These are phyloP conservation scores for Dendronephthya gigantea DNA, from an alignment of 64 coral and sea anemone species.

Conservation along the genomic window DNA sequence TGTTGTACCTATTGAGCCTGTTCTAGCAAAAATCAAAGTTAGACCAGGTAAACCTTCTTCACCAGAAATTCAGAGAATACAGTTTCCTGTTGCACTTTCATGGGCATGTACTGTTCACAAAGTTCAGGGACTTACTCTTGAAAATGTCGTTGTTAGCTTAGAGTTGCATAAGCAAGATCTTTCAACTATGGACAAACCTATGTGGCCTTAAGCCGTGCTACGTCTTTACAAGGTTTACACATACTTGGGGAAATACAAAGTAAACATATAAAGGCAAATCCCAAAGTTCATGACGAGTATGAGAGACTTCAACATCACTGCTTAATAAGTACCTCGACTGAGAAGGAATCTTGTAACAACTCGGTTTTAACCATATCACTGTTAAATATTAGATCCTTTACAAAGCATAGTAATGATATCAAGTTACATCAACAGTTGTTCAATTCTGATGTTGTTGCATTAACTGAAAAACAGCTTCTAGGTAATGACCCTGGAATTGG, in stretches of 20 bases:
- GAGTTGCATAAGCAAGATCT: conserved; percentile 19
- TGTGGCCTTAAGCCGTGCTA: neutral
- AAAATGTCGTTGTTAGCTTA: conserved; percentile 35
- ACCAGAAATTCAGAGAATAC: conserved; percentile 39
- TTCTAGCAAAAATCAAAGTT: neutral
- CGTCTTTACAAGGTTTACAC: conserved; percentile 11
- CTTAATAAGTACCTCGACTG: neutral
- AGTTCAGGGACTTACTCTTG: conserved; percentile 29
- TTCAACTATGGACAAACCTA: conserved; percentile 45
- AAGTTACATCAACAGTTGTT: neutral
- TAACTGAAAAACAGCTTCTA: too few species aligned
- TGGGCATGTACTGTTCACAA: conserved; percentile 44
- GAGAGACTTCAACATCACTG: neutral
- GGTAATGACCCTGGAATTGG: neutral
- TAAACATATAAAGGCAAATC: too few species aligned
- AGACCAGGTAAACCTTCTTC: conserved; percentile 40
- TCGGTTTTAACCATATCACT: neutral
- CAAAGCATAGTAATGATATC: neutral
- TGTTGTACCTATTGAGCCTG: conserved; percentile 42
- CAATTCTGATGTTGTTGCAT: neutral
- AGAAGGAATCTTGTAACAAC: neutral
- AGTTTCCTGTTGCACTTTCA: conserved; percentile 44
- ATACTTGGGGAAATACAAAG: neutral
- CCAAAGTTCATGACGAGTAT: neutral
- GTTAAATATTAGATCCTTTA: neutral